A percentile compares a stretch with the other conserved stretches of the same genome.
Conservation (phyloP, 1,140 invertebrate species). For the Hyphantria cunea region DNA sequence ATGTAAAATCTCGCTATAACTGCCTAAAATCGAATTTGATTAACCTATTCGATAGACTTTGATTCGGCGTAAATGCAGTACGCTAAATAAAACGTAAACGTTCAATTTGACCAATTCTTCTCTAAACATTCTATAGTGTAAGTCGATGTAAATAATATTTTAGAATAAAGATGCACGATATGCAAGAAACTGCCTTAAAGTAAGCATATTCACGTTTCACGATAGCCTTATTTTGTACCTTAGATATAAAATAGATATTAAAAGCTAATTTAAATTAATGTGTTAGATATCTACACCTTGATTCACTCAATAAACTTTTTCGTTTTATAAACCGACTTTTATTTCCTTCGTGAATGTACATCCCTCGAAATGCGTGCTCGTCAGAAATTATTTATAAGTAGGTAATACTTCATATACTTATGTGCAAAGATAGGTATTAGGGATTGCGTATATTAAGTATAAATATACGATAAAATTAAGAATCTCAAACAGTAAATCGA, state of each 20-base stretch:
- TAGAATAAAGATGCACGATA: constrained; percentile 50
- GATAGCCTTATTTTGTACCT: constrained; percentile 79
- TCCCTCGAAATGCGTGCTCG: too few species aligned
- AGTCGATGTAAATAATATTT: constrained; percentile 65
- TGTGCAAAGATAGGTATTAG: too few species aligned
- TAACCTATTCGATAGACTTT: constrained; percentile 26
- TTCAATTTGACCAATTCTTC: constrained; percentile 60
- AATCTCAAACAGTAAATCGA: too few species aligned
- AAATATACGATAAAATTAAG: too few species aligned
- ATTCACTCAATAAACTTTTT: constrained; percentile 38
- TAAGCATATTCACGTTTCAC: constrained; percentile 77
- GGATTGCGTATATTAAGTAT: neutral
- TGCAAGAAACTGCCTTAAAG: constrained; percentile 66
- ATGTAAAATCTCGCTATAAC: constrained; percentile 20
- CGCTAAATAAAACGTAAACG: constrained; percentile 51
- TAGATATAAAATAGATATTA: constrained; percentile 47
- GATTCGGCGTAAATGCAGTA: constrained; percentile 47
- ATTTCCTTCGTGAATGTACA: neutral
- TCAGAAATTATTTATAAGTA: neutral
- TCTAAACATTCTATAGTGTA: constrained; percentile 46
- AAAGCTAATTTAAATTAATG: constrained; percentile 27
- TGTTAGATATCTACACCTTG: constrained; percentile 31
- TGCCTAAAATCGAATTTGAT: constrained; percentile 25
- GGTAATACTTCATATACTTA: neutral
- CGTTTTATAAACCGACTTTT: constrained; percentile 9